Evolutionary conservation across 2,888 invertebrate genomes (phyloP).

Genomic region (Dioctria rufipes): DNA sequence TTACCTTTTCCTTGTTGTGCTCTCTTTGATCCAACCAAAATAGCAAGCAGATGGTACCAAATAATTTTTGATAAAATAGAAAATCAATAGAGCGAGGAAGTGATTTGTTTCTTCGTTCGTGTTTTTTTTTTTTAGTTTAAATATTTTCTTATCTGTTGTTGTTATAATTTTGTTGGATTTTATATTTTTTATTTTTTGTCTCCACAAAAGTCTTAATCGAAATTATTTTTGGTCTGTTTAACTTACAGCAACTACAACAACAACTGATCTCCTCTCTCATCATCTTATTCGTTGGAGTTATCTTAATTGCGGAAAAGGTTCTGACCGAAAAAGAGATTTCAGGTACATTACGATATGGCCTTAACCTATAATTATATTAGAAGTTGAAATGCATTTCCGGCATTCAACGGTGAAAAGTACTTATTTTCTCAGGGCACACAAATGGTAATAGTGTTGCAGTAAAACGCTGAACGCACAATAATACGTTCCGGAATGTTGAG

Average conservation of each 20-base stretch:
- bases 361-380: conserved; percentile 31
- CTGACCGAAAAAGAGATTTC: neutral
- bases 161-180: neutral
- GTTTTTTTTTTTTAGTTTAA: neutral
- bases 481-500: conserved; percentile 8
- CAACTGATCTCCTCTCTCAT: conserved; percentile 13
- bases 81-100: conserved; percentile 21
- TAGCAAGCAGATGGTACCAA: neutral
- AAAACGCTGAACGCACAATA: neutral
- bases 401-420: neutral
- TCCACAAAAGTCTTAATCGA: neutral
- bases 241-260: neutral
- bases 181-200: conserved; percentile 5
- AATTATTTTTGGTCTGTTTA: conserved; percentile 3
- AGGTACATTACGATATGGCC: neutral
- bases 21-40: neutral
- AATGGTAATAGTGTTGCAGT: neutral
- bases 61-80: conserved; percentile 23
- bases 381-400: conserved; percentile 32
- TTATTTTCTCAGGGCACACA: conserved; percentile 17
- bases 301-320: conserved; percentile 20
- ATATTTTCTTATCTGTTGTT: neutral
- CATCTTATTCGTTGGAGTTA: neutral
- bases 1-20: neutral
- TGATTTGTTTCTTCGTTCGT: neutral